Base-by-base conservation (phyloP, 2,797 vertebrate species). In the Hippopotamyrus pictus region DNA sequence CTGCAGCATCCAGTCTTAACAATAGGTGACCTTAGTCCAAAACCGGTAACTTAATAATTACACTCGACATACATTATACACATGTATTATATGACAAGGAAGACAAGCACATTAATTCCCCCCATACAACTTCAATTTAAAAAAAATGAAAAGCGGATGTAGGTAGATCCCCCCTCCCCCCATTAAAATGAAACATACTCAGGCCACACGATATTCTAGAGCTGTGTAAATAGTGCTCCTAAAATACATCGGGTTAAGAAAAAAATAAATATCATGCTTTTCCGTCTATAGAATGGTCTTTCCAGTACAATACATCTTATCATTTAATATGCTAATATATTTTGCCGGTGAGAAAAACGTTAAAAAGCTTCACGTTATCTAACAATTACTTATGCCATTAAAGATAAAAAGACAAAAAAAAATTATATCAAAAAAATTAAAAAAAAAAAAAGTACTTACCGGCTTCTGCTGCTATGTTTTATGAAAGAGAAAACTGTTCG, bases 1-100 rank as follows among this genome's bases (percentile, higher is more conserved):
- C 91, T 90, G 91, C 92, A 91, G 89, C 12, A 88, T 83, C 44
- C 76, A 44, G 73, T 19, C 37, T 19, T 5, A 19, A 44, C 73
- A 12, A 41, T 41, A 41, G 65, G 25, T 5, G 65, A 79, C 73
- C 73, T 19, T 41, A 12, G 29, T 76, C 33, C 69, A 41, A 76
- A 41, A 76, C 4, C 29, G 69, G 8, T 19, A 37, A 7, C 33
- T 76, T 76, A 37, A 65, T 11, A 11, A 41, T 19, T 41, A 79
- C 73, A 19, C 14, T 37, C 11, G 17, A 41, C 12, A 41, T 7
- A 79, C 37, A 6, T 79, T 41, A 44, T 19, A 19, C 12, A 79
- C 12, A 79, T 7, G 33, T 6, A 7, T 17, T 19, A 29, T 44
- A 37, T 8, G 65, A 69, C 25, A 19, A 44, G 73, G 2, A 44